Base-by-base conservation (phyloP, 2,888 invertebrate species). In the Piscicola geometra region DNA sequence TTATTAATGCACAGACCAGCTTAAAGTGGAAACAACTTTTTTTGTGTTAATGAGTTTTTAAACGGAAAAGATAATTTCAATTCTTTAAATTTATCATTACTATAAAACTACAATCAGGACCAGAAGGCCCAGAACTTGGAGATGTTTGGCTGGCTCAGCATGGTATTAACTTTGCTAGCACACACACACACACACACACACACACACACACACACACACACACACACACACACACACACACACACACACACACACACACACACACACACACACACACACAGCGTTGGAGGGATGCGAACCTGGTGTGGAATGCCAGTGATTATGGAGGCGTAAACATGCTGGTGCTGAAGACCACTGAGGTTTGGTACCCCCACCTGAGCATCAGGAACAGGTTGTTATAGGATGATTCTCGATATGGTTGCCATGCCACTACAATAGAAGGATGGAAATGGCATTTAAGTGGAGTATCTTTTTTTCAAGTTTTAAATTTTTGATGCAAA, bases 141-240 rank as follows among this genome's bases (percentile, higher is more conserved):
- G 18, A 21, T 60, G 28, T 73, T 73, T 32, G 73, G 73, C 30
- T 73, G 73, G 73, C 28, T 73, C 60, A 73, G 64, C 64, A 71
- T 71, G 71, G 71, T 71, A 28, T 18, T 28, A 41, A n/a, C n/a
- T n/a, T n/a, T n/a, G n/a, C n/a, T n/a, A n/a, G n/a, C n/a, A n/a
- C n/a, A n/a, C n/a, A n/a, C n/a, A n/a, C n/a, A n/a, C n/a, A 18
- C 18, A 18, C 15, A 18, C 12, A 50, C 52, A 18, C 12, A 50
- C 18, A 50, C 15, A 50, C 52, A 12, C 18, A 50, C 15, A 18
- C 15, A 18, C 18, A 18, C 15, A 18, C 15, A 18, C 15, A 18
- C 12, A 18, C 18, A 18, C 18, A 50, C 18, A 50, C 52, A 50
- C 18, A 50, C 18, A 50, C 18, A 50, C 18, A 50, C 52, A 50